phyloP scores from a whole-genome alignment of 2,888 invertebrate species.

The Ophion costatus region DNA sequence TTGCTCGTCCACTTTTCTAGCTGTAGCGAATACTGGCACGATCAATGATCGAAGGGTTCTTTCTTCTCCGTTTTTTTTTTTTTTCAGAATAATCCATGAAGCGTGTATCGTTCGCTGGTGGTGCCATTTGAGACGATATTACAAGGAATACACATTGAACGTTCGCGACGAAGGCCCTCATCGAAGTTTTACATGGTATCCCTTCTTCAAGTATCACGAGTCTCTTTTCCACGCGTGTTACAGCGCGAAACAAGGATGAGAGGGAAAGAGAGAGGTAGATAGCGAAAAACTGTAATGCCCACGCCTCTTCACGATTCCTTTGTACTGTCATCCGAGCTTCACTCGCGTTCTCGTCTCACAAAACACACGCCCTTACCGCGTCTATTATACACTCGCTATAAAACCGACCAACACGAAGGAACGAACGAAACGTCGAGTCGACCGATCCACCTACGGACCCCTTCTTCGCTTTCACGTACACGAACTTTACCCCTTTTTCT shows the following conservation, averaged over 20 bases:
- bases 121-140: conserved; percentile 40
- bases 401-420: conserved; percentile 30
- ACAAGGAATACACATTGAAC: conserved; percentile 34
- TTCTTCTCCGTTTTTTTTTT: not conserved
- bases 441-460: conserved; percentile 62
- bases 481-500: conserved; percentile 43
- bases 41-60: not conserved
- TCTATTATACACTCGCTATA: conserved; percentile 36
- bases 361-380: conserved; percentile 64
- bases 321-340: conserved; percentile 68
- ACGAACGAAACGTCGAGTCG: conserved; percentile 50
- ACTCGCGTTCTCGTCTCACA: conserved; percentile 62
- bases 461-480: conserved; percentile 42
- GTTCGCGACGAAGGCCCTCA: conserved; percentile 32
- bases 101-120: conserved; percentile 18
- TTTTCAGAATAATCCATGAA: conserved; percentile 15
- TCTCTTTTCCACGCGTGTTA: conserved; percentile 42
- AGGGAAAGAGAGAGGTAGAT: conserved; percentile 27
- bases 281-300: conserved; percentile 63
- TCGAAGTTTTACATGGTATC: conserved; percentile 26
- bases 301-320: conserved; percentile 70
- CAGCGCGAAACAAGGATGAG: conserved; percentile 27
- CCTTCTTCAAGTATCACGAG: conserved; percentile 35
- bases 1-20: no score
- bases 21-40: not conserved